Conservation (phyloP, 2,888 invertebrate species). For the Dryocosmus kuriphilus region DNA sequence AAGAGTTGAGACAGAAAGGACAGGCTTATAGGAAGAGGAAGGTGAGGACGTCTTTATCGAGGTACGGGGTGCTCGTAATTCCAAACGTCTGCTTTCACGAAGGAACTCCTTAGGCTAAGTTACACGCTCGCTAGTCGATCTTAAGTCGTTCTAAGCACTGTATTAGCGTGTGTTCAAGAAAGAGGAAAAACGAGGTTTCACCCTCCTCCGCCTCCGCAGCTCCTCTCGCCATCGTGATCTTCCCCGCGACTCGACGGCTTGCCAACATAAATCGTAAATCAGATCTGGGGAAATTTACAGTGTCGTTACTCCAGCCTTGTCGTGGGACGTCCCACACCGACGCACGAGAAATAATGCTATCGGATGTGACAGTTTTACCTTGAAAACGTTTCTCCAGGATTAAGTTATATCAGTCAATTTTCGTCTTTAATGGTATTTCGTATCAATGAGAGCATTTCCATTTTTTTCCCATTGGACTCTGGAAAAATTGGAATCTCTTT, state of each 20-base stretch:
- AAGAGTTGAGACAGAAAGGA: not conserved
- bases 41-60: slow-evolving; percentile 25
- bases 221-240: not conserved
- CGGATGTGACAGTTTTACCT: not conserved
- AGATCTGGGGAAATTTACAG: slow-evolving; percentile 31
- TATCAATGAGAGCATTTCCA: not conserved
- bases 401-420: slow-evolving; percentile 1
- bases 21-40: not conserved
- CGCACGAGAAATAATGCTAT: not conserved
- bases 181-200: slow-evolving; percentile 19
- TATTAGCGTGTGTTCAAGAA: slow-evolving; percentile 21
- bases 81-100: slow-evolving; percentile 3
- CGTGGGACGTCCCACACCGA: slow-evolving; percentile 2
- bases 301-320: slow-evolving; percentile 7
- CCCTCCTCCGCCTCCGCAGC: not conserved
- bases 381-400: not conserved
- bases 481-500: not conserved
- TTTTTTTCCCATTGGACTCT: not conserved
- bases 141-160: slow-evolving; percentile 17
- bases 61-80: slow-evolving; percentile 23
- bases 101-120: slow-evolving; percentile 28
- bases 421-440: not conserved
- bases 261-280: slow-evolving; percentile 36
- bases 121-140: slow-evolving; percentile 16
- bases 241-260: slow-evolving; percentile 17